A percentile compares a stretch with the other conserved stretches of the same genome.
phyloP scores from a whole-genome alignment of 2,888 invertebrate genomes.

The Ochropleura leucogaster region DNA sequence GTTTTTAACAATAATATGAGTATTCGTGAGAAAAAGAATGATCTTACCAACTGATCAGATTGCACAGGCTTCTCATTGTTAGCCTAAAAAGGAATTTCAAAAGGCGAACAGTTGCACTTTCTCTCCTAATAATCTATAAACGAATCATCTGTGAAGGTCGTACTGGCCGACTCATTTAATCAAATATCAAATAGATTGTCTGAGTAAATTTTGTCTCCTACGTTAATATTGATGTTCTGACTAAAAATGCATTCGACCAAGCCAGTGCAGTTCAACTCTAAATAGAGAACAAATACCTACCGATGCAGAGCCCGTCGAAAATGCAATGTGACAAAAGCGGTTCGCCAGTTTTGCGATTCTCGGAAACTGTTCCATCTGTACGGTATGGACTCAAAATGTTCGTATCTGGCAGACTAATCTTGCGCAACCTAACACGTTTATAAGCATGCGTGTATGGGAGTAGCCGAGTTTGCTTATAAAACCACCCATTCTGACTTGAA shows the following conservation, averaged over 20 bases:
- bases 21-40: neutral
- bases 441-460: constrained; percentile 27
- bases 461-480: constrained; percentile 23
- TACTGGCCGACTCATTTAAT: constrained; percentile 48
- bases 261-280: constrained; percentile 4
- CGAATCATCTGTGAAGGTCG: constrained; percentile 39
- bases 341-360: constrained; percentile 23
- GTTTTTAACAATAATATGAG: neutral
- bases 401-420: constrained; percentile 32
- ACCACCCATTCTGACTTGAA: constrained; percentile 23
- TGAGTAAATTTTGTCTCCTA: constrained; percentile 27
- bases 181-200: constrained; percentile 36
- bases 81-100: constrained; percentile 8
- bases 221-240: constrained; percentile 36
- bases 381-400: constrained; percentile 22
- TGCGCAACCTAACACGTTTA: constrained; percentile 40
- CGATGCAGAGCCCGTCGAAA: constrained; percentile 5
- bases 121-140: constrained; percentile 2
- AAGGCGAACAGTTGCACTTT: constrained; percentile 1
- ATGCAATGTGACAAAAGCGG: constrained; percentile 17
- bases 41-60: neutral
- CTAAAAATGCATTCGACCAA: neutral
- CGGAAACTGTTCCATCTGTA: constrained; percentile 27
- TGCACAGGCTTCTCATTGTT: neutral
- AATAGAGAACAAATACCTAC: constrained; percentile 10